A percentile compares a stretch with the other conserved stretches of the same genome.
Conservation (phyloP, 2,797 vertebrate species). For the Tympanoctomys barrerae region DNA sequence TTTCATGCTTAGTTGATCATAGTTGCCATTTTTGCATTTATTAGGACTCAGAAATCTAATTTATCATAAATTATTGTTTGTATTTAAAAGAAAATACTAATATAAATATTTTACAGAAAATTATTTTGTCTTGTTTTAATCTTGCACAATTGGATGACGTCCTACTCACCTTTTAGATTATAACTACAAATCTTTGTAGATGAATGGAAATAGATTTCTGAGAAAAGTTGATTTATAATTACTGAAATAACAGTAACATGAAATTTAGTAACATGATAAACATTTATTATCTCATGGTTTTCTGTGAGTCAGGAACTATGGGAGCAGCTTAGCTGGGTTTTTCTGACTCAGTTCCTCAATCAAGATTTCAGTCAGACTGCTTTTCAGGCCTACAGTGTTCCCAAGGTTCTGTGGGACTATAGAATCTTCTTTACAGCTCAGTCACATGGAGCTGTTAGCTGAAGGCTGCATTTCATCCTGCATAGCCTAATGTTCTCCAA, state of each 20-base stretch:
- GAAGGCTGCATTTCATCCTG: neutral
- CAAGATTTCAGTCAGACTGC: neutral
- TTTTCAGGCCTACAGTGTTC: neutral
- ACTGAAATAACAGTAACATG: slow-evolving; percentile 16
- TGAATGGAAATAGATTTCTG: slow-evolving; percentile 44
- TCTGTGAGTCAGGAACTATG: slow-evolving; percentile 12
- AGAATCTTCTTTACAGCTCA: neutral
- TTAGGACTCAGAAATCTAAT: neutral
- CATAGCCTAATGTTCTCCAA: neutral
- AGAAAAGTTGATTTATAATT: slow-evolving; percentile 26
- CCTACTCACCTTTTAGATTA: neutral
- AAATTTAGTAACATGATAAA: slow-evolving; percentile 5
- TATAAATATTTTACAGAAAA: neutral
- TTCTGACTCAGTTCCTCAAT: neutral
- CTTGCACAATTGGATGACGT: neutral
- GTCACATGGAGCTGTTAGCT: neutral
- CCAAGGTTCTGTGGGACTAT: neutral
- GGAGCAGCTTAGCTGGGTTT: neutral
- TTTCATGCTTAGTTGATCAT: slow-evolving; percentile 15
- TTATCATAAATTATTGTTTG: neutral
- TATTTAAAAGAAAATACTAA: neutral
- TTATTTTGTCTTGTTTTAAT: neutral
- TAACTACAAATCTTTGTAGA: slow-evolving; percentile 41
- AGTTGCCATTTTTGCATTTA: neutral
- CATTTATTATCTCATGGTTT: slow-evolving; percentile 12